Evolutionary conservation across 2,888 invertebrate species (phyloP), one percentile per base, ranked within the genome.

Genomic region (Cerastis rubricosa): DNA sequence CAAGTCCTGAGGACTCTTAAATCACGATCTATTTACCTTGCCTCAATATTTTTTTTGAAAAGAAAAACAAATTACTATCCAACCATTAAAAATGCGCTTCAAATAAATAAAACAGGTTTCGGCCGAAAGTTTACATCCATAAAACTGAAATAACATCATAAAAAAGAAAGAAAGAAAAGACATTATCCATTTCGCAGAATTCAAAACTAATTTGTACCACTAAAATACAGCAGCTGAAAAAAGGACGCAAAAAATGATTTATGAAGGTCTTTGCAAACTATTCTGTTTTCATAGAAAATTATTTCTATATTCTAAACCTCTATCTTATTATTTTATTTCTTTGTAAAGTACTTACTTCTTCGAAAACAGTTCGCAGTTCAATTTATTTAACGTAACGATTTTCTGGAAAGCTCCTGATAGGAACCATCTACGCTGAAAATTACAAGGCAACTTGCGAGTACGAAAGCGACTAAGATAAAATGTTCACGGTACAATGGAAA

Each of bases 401-500:
- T 45, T 69, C n/a, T 45, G 25, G 19, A n/a, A 49, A 7, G 14
- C 14, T 12, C 22, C 29, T 49, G 40, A 66, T 63, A 67, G 29
- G 12, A n/a, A 35, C 14, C 14, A 19, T n/a, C 43, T 76, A 78
- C 19, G 25, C 66, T 65, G 51, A 67, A 73, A 83, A 82, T 72
- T 57, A 72, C 45, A 51, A 66, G 59, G 11, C n/a, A 65, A 29
- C 59, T 54, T 61, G 54, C 47, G 69, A 25, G 57, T 54, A 64
- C 25, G 57, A 65, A 79, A 40, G 40, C 14, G 14, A 63, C 67
- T 12, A 77, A 77, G 69, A 86, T 84, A 86, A 84, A 88, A 80
- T 81, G 76, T 84, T 82, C 71, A 86, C 78, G 82, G 78, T 86
- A 85, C 80, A 82, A 87, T 81, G 71, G 63, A 57, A 78, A 76